phyloP scores from a whole-genome alignment of 2,797 vertebrate genomes.

The Peromyscus eremicus region DNA sequence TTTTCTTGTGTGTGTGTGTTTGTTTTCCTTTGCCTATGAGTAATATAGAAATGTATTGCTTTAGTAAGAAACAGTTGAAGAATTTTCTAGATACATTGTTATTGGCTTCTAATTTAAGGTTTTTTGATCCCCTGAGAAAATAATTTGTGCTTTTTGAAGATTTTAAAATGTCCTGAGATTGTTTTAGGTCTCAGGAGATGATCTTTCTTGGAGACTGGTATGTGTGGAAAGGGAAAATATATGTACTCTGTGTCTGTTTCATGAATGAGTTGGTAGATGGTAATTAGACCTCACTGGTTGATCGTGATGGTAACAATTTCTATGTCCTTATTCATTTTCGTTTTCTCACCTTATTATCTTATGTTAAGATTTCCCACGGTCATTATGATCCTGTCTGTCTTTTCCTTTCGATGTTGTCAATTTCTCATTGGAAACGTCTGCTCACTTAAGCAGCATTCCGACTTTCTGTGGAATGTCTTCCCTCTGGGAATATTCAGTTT shows the following conservation, averaged over 20 bases:
- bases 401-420: not conserved
- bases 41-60: slow-evolving; percentile 33
- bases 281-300: not conserved
- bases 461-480: not conserved
- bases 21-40: not conserved
- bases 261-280: not conserved
- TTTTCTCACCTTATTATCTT: not conserved
- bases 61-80: slow-evolving; percentile 25
- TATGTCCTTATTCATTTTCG: not conserved
- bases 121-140: not conserved
- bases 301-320: not conserved
- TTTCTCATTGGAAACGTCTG: not conserved
- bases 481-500: not conserved
- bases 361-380: not conserved
- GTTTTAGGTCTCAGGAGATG: not conserved
- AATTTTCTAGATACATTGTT: not conserved
- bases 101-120: slow-evolving; percentile 28
- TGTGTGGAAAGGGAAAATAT: not conserved
- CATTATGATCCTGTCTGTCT: not conserved
- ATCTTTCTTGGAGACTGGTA: not conserved
- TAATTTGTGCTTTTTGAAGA: not conserved
- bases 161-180: slow-evolving; percentile 9
- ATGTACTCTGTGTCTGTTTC: not conserved
- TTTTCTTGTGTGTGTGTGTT: not conserved
- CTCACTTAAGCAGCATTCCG: not conserved